A percentile compares a stretch with the other conserved stretches of the same genome.
phyloP scores from a whole-genome alignment of 2,797 vertebrate species.

The Sparidentex hasta region DNA sequence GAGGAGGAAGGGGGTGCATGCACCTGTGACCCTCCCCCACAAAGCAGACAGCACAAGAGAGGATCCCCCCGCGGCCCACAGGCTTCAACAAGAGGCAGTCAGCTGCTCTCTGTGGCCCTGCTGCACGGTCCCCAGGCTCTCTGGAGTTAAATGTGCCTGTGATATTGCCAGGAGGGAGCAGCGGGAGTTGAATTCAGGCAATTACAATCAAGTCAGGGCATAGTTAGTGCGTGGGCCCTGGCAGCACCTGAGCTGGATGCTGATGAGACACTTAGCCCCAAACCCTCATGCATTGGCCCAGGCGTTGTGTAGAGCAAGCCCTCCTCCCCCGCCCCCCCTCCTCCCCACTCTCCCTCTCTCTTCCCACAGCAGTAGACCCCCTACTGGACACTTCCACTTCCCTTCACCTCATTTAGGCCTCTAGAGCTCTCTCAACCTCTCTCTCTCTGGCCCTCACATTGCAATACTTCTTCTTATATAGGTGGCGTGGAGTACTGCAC shows the following conservation, averaged over 20 bases:
- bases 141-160: slow-evolving; percentile 99
- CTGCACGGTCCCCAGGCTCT: slow-evolving; percentile 84
- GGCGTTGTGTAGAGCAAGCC: slow-evolving; percentile 81
- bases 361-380: slow-evolving; percentile 82
- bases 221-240: slow-evolving; percentile 96
- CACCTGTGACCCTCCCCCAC: slow-evolving; percentile 79
- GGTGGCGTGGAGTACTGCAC: slow-evolving; percentile 79
- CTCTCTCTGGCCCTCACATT: slow-evolving; percentile 75
- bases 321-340: slow-evolving; percentile 7
- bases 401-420: slow-evolving; percentile 79
- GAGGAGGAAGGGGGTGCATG: slow-evolving; percentile 33
- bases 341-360: slow-evolving; percentile 46
- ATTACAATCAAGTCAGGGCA: slow-evolving; percentile 99
- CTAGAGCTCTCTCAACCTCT: slow-evolving; percentile 67
- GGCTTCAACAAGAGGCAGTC: slow-evolving; percentile 76
- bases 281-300: slow-evolving; percentile 95
- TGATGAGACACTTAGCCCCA: slow-evolving; percentile 99
- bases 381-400: slow-evolving; percentile 85
- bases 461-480: slow-evolving; percentile 80
- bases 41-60: slow-evolving; percentile 69
- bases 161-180: slow-evolving; percentile 99
- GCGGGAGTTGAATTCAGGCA: slow-evolving; percentile 99
- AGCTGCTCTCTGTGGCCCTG: slow-evolving; percentile 80
- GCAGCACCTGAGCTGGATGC: slow-evolving; percentile 99
- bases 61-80: slow-evolving; percentile 75